Conservation (phyloP, 2,888 invertebrate species). For the Copidosoma aretas region DNA sequence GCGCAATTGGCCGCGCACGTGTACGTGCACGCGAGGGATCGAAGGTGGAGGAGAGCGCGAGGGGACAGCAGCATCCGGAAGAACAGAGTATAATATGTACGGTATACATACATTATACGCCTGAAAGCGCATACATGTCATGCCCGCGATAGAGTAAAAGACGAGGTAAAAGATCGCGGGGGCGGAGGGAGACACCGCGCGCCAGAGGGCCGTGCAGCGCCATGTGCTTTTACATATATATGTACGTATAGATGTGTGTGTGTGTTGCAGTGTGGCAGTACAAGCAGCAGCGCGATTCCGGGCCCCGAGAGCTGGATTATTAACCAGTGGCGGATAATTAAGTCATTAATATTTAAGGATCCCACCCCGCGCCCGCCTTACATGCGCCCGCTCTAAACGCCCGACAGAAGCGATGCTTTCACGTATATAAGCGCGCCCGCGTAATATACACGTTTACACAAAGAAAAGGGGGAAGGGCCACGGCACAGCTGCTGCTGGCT, state of each 20-base stretch:
- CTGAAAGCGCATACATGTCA: not conserved
- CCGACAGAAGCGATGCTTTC: slow-evolving; percentile 39
- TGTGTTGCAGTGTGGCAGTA: too few relatives aligned
- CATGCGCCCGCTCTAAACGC: slow-evolving; percentile 27
- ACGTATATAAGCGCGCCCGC: slow-evolving; percentile 32
- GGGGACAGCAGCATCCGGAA: not conserved
- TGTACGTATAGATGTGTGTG: too few relatives aligned
- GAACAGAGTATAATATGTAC: not conserved
- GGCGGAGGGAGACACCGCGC: not conserved
- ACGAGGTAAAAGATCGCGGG: too few relatives aligned
- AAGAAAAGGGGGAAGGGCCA: slow-evolving; percentile 2
- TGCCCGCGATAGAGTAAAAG: too few relatives aligned
- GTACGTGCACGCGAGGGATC: slow-evolving; percentile 32
- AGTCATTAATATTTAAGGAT: slow-evolving; percentile 58
- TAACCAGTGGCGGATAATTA: slow-evolving; percentile 57
- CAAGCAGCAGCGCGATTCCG: slow-evolving; percentile 44
- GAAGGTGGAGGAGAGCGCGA: slow-evolving; percentile 26
- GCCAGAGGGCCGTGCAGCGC: slow-evolving; percentile 24
- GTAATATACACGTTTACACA: not conserved
- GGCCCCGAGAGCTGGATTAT: slow-evolving; percentile 52
- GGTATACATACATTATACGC: not conserved
- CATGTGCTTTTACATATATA: slow-evolving; percentile 21
- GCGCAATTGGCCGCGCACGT: slow-evolving; percentile 23
- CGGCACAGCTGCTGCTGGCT: slow-evolving; percentile 15
- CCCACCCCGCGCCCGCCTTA: slow-evolving; percentile 36